Base-by-base conservation (phyloP, 2,797 vertebrate genomes). In the Hozukius guyotensis region DNA sequence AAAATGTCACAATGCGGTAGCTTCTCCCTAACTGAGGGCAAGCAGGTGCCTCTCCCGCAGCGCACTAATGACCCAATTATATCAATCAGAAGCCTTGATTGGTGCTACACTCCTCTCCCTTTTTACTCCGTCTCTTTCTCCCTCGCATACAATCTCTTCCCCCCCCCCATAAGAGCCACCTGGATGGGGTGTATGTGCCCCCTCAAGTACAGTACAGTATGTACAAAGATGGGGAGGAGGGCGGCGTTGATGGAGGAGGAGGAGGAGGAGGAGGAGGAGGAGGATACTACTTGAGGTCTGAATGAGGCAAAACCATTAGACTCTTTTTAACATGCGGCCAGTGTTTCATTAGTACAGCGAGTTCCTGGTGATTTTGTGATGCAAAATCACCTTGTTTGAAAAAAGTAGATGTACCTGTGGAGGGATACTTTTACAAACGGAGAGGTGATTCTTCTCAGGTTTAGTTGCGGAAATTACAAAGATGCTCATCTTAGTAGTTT, bases 51-150 rank as follows among this genome's bases (percentile, higher is more conserved):
- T 93, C 93, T 95, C 94, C 95, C 93, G 90, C 92, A 78, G 94
- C 89, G 94, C 90, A 90, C 92, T 96, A 96, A 96, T 94, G 94
- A 95, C 94, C 93, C 94, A 95, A 96, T 96, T 96, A 95, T 95
- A 96, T 94, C 93, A 96, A 96, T 96, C 95, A 95, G 94, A 93
- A 85, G 91, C 89, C 95, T 94, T 96, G 94, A 95, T 96, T 95
- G 92, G 94, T 93, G 91, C 94, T 92, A 77, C 87, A 86, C 87
- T 91, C 81, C 89, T 92, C 87, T 91, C 80, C 82, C 77, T 92
- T 85, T 83, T 80, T 75, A 73, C 69, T 84, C 77, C 56, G 38
- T 87, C 80, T 84, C 76, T 81, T 72, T 87, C 82, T 82, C 82
- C 57, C 75, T 86, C 75, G n/a, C 81, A 78, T 63, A 83, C 85